A percentile compares a stretch with the other conserved stretches of the same genome.
phyloP scores from a whole-genome alignment of 2,888 invertebrate genomes.

The Epirrita christyi region DNA sequence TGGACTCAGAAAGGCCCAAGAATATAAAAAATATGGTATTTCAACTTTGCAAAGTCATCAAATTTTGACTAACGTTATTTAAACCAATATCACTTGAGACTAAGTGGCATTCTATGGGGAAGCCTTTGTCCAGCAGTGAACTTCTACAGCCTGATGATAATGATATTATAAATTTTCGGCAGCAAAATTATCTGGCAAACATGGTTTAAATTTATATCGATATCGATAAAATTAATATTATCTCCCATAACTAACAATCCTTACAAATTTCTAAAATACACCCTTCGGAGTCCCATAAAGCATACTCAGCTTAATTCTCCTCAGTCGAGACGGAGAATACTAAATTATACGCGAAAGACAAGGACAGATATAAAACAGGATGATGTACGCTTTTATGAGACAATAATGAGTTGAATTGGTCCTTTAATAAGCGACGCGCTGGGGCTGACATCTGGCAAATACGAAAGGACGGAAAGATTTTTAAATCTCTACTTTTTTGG shows the following conservation, averaged over 20 bases:
- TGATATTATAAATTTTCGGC: too few species aligned
- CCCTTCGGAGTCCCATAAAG: conserved; percentile 75
- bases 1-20: too few species aligned
- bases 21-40: too few species aligned
- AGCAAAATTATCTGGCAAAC: too few species aligned
- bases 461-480: conserved; percentile 8
- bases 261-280: conserved; percentile 73
- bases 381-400: conserved; percentile 80
- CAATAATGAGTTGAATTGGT: conserved; percentile 83
- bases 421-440: conserved; percentile 40
- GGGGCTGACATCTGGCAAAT: not conserved
- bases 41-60: too few species aligned
- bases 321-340: conserved; percentile 41
- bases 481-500: not conserved
- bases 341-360: conserved; percentile 42
- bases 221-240: too few species aligned
- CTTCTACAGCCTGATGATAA: too few species aligned
- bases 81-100: too few species aligned
- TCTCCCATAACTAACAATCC: conserved; percentile 42
- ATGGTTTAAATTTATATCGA: too few species aligned
- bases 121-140: too few species aligned
- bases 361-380: conserved; percentile 70
- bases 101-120: too few species aligned
- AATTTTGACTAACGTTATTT: too few species aligned
- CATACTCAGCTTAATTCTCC: conserved; percentile 55